These are phyloP conservation scores for Acronicta psi DNA, from an alignment of 2,888 invertebrate genomes.

Conservation along the genomic window DNA sequence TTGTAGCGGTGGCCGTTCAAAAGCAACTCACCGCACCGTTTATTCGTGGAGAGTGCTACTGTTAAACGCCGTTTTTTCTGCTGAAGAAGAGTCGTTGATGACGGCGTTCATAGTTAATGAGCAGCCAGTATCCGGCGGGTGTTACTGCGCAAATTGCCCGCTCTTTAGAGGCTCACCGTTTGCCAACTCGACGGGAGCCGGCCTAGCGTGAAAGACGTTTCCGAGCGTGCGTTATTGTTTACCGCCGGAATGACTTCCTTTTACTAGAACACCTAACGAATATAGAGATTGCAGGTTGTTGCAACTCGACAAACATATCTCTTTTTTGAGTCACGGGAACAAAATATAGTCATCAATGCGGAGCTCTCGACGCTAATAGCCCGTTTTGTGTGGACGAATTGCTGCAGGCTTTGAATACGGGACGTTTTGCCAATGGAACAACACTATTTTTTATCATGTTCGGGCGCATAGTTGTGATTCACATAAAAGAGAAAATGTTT, in stretches of 20 bases:
- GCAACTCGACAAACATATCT: conserved; percentile 66
- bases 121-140: conserved; percentile 84
- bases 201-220: conserved; percentile 81
- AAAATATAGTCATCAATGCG: conserved; percentile 66
- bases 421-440: conserved; percentile 20
- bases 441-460: conserved; percentile 16
- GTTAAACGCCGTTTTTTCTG: conserved; percentile 83
- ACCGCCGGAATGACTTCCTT: conserved; percentile 83
- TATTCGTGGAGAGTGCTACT: conserved; percentile 83
- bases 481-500: not conserved
- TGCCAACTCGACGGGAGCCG: conserved; percentile 77
- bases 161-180: conserved; percentile 78
- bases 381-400: conserved; percentile 63
- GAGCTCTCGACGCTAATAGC: conserved; percentile 65
- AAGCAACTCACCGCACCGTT: conserved; percentile 78
- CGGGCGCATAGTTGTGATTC: not conserved
- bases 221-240: conserved; percentile 85
- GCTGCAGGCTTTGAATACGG: conserved; percentile 55
- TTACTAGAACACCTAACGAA: conserved; percentile 70
- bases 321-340: conserved; percentile 58
- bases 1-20: conserved; percentile 82
- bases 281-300: conserved; percentile 61
- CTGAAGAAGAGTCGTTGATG: conserved; percentile 86
- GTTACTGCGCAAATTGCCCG: conserved; percentile 84
- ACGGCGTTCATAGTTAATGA: conserved; percentile 88